These are phyloP conservation scores for Sebastes dallii DNA, from an alignment of 2,797 vertebrate genomes.

Conservation along the genomic window DNA sequence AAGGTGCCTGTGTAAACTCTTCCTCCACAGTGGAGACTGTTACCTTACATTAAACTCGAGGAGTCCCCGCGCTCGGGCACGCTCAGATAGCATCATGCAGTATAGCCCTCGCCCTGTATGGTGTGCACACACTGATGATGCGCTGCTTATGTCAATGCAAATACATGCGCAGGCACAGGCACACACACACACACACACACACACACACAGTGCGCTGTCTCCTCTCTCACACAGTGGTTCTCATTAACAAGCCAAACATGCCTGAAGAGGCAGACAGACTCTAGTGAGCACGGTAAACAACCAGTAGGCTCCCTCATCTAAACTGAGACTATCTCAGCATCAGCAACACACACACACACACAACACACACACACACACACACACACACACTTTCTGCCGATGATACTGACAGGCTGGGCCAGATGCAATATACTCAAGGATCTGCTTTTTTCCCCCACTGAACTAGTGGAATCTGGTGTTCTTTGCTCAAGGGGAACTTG, in stretches of 20 bases:
- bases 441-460: background rate
- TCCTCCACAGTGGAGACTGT: constrained; percentile 15
- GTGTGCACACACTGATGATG: constrained; percentile 25
- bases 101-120: constrained; percentile 17
- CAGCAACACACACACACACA: constrained; percentile 38
- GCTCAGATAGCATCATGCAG: constrained; percentile 25
- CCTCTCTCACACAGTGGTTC: constrained; percentile 71
- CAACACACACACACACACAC: constrained; percentile 24
- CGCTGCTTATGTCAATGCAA: constrained; percentile 69
- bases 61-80: background rate
- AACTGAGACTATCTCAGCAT: constrained; percentile 61
- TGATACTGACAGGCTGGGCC: constrained; percentile 43
- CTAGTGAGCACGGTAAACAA: constrained; percentile 78
- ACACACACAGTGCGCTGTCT: constrained; percentile 52
- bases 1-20: constrained; percentile 48
- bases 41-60: constrained; percentile 42
- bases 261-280: constrained; percentile 80
- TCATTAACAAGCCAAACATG: constrained; percentile 83
- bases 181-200: constrained; percentile 48
- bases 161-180: constrained; percentile 67
- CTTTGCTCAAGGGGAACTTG: background rate
- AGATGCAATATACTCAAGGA: constrained; percentile 17
- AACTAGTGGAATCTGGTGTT: constrained; percentile 1
- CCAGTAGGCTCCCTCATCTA: constrained; percentile 73
- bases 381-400: constrained; percentile 27